These are phyloP conservation scores for Arrhamphus sclerolepis DNA, from an alignment of 2,797 vertebrate genomes.

Conservation along the genomic window DNA sequence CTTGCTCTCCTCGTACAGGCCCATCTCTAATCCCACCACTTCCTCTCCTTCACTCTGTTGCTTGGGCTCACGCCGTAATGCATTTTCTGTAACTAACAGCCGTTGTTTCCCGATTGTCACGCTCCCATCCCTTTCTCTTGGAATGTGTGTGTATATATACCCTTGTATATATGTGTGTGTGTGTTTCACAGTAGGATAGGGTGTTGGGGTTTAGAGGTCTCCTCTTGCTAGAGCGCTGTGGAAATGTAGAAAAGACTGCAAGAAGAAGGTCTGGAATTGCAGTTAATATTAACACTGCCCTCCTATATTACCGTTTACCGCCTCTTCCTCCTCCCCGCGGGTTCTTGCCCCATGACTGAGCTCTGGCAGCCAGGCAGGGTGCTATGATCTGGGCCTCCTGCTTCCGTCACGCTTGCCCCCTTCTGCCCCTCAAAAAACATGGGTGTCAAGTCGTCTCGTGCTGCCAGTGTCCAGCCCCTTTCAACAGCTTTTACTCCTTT, in stretches of 20 bases:
- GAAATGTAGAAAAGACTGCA: conserved; percentile 32
- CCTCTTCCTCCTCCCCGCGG: conserved; percentile 35
- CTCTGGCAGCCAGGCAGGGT: conserved; percentile 71
- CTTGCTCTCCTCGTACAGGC: conserved; percentile 82
- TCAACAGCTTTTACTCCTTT: conserved; percentile 73
- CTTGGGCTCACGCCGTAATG: conserved; percentile 91
- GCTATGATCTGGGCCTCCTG: conserved; percentile 63
- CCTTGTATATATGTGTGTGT: conserved; percentile 28
- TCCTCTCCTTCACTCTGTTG: conserved; percentile 91
- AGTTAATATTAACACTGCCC: conserved; percentile 84
- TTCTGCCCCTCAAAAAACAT: conserved; percentile 61
- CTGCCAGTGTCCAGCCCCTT: conserved; percentile 69
- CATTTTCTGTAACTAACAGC: conserved; percentile 99
- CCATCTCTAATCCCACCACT: conserved; percentile 93
- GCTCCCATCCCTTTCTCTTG: conserved; percentile 93
- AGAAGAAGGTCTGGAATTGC: conserved; percentile 87
- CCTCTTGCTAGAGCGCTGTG: conserved; percentile 23
- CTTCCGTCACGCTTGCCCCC: conserved; percentile 65
- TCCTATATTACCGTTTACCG: conserved; percentile 52
- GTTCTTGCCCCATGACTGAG: conserved; percentile 55
- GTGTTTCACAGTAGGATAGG: conserved; percentile 49
- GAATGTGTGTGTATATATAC: conserved; percentile 85
- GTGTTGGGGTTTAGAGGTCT: conserved; percentile 49
- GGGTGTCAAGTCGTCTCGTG: conserved; percentile 69
- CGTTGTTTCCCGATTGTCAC: conserved; percentile 99